A percentile compares a stretch with the other conserved stretches of the same genome.
phyloP scores from a whole-genome alignment of 2,888 invertebrate genomes.

The Papilio gigon region DNA sequence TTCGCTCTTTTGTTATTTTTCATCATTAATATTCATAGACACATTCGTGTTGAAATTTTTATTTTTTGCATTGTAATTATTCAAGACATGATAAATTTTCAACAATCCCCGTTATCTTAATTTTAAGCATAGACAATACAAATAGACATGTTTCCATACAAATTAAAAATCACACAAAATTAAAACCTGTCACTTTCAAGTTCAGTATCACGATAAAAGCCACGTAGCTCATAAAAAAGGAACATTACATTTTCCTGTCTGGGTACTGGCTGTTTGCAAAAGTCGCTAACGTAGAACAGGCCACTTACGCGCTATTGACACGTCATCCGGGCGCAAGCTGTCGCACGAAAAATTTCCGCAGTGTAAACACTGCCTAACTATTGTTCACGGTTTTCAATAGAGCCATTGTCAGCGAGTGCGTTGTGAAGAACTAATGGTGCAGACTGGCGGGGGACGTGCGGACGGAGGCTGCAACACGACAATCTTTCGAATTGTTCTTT shows the following conservation, averaged over 20 bases:
- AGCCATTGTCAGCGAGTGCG: constrained; percentile 54
- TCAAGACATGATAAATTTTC: background rate
- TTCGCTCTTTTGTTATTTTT: too few relatives aligned
- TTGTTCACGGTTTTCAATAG: constrained; percentile 68
- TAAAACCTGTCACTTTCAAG: too few relatives aligned
- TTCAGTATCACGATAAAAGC: background rate
- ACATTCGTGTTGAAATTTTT: too few relatives aligned
- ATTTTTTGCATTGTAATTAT: background rate
- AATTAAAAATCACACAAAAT: too few relatives aligned
- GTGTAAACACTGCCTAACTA: constrained; percentile 66
- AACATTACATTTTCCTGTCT: background rate
- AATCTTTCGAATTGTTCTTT: constrained; percentile 20
- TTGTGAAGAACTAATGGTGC: constrained; percentile 47
- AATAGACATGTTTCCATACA: too few relatives aligned
- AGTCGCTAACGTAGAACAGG: constrained; percentile 20
- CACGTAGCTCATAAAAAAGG: background rate
- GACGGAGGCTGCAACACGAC: background rate
- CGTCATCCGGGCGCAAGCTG: constrained; percentile 55
- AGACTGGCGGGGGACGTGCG: constrained; percentile 28
- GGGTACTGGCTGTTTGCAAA: background rate
- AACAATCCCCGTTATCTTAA: too few relatives aligned
- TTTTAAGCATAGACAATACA: too few relatives aligned
- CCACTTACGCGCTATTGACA: constrained; percentile 40
- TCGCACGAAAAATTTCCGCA: constrained; percentile 52
- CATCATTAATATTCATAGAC: too few relatives aligned